Evolutionary conservation across 2,113 vertebrate genomes (phyloP), one percentile per base, ranked within the genome.

Genomic region (Thomomys bottae): DNA sequence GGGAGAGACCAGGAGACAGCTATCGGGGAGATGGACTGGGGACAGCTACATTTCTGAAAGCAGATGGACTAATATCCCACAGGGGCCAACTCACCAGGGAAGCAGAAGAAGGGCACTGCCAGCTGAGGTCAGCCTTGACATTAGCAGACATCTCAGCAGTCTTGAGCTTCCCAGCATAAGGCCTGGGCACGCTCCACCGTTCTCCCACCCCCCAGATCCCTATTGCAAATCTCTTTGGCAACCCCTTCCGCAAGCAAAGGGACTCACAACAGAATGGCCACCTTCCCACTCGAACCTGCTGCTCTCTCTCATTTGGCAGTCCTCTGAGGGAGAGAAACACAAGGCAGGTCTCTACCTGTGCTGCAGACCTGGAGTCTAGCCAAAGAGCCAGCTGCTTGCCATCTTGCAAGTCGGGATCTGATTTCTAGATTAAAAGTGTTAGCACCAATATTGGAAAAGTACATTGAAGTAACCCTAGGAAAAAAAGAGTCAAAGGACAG

Each of bases 361-460:
- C 76, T 84, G 57, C 76, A 93, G 88, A 36, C 68, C 67, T 94
- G 93, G 96, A 67, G 26, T 34, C 40, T 23, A 66, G 94, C 96
- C 96, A 93, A 38, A 70, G 91, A 88, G 71, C 92, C 73, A 82
- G 92, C 86, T 93, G 93, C 95, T 94, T 82, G 73, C 94, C 57
- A 76, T 63, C 84, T 88, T 89, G 77, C 88, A 87, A 89, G 81
- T 81, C 84, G 82, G 93, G 92, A 87, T 95, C 88, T 93, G 90
- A 95, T 94, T 95, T 95, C 96, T 63, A 87, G 95, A 93, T 96
- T 94, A 81, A 67, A 80, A 78, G 54, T 40, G 28, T 93, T 77
- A 84, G 77, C 75, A 88, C 83, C 64, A 8, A 23, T 3, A 49
- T 78, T 88, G 86, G 83, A 84, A 92, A 93, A 72, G 64, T 70